These are phyloP conservation scores for Climacteris rufus DNA, from an alignment of 2,113 vertebrate genomes.

Conservation along the genomic window DNA sequence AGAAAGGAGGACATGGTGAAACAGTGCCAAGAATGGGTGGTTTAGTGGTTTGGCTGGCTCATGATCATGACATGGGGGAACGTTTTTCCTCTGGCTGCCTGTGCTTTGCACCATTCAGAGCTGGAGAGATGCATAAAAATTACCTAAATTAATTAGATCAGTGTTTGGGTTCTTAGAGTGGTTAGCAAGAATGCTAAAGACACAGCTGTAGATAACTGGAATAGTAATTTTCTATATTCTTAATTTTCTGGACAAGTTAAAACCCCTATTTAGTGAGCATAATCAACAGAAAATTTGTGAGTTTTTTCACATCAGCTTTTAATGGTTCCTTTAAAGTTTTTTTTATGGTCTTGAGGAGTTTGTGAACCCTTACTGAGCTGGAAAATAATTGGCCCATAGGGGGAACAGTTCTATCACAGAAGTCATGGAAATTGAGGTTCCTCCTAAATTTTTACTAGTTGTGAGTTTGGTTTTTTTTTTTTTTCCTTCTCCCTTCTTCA, in stretches of 20 bases:
- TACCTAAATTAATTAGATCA: not conserved
- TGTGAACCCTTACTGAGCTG: not conserved
- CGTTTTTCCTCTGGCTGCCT: not conserved
- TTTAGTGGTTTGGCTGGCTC: not conserved
- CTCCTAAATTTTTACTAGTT: not conserved
- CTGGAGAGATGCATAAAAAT: not conserved
- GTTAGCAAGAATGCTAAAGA: not conserved
- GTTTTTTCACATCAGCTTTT: not conserved
- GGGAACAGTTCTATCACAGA: not conserved
- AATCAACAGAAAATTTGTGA: not conserved
- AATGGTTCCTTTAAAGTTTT: not conserved
- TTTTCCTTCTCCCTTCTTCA: not conserved
- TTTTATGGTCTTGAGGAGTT: not conserved
- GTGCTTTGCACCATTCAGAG: not conserved
- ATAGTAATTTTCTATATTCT: not conserved
- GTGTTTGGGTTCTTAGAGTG: not conserved
- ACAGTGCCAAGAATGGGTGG: not conserved
- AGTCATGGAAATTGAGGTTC: not conserved
- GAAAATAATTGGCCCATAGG: not conserved
- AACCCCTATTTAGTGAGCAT: not conserved
- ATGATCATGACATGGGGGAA: not conserved
- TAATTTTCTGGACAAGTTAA: not conserved
- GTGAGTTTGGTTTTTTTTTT: too few relatives aligned
- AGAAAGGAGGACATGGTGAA: rapidly evolving
- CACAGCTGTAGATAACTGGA: not conserved